Base-by-base conservation (phyloP, 53 echinoderm and acorn worm genomes). In the Echinarachnius parma region DNA sequence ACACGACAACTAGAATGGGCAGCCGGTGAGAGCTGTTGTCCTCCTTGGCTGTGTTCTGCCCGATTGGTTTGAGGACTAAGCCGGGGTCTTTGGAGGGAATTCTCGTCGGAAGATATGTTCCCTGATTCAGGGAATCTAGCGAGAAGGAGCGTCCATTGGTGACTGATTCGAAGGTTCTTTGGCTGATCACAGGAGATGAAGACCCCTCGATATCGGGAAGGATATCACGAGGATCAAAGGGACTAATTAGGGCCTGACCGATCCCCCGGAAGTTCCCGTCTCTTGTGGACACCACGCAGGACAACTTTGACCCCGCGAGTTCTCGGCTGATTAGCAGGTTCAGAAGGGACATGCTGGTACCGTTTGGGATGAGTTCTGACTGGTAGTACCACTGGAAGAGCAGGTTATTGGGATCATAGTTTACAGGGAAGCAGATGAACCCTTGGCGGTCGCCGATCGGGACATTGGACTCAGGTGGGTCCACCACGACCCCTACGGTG, bases 151-250 rank as follows among this genome's bases (percentile, higher is more conserved):
- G n/a, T n/a, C n/a, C n/a, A n/a, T n/a, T n/a, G n/a, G n/a, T n/a
- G n/a, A n/a, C n/a, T n/a, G n/a, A n/a, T n/a, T n/a, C n/a, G n/a
- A n/a, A 27, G 21, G 64, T 27, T 1, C 5, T 14, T 8, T 65
- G 65, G 34, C 29, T 24, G 18, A 33, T 21, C 31, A 23, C 4
- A 1, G 69, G 69, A 20, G 57, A 39, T 16, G 74, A 72, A 39
- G 74, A 72, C 2, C 74, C 74, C 44, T 72, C 74, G 15, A 42
- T 35, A 28, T 56, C 74, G 14, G 74, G 72, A 21, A 42, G 56
- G 16, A 56, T n/a, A 5, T 56, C 74, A 16, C 21, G 30, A 2
- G 74, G 56, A 26, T 56, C 28, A 28, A 56, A 72, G n/a, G 30
- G 28, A 28, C 37, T 42, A 42, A 72, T 72, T 8, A 15, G 3